phyloP scores from a whole-genome alignment of 2,888 invertebrate genomes.

The Malthinus flaveolus region DNA sequence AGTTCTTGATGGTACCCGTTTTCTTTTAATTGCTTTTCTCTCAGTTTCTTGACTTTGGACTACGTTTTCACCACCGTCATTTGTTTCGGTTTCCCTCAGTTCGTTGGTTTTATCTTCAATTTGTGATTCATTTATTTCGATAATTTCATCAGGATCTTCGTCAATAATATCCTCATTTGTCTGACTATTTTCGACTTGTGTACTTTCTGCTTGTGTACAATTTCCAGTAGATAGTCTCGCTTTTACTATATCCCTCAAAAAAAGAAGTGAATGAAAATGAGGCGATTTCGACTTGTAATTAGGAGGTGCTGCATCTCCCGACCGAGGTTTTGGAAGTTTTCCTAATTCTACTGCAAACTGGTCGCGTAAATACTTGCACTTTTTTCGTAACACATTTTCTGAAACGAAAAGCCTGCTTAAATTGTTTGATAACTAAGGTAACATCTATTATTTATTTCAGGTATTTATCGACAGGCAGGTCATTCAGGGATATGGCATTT shows the following conservation, averaged over 20 bases:
- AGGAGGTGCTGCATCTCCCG: background rate
- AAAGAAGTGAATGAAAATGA: background rate
- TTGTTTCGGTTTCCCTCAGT: no score
- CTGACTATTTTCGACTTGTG: no score
- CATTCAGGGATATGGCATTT: slow-evolving; percentile 14
- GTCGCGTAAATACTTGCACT: background rate
- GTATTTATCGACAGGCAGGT: slow-evolving; percentile 14
- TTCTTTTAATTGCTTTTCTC: no score
- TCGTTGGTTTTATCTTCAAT: no score
- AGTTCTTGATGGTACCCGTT: no score
- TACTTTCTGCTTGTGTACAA: background rate
- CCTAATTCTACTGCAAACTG: background rate
- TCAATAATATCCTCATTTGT: no score
- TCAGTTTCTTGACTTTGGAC: no score
- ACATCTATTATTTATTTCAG: slow-evolving; percentile 10
- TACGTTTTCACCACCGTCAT: no score
- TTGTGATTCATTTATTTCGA: no score
- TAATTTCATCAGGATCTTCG: no score
- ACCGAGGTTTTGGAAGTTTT: background rate
- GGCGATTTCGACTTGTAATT: background rate
- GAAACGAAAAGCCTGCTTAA: background rate
- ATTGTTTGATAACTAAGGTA: background rate
- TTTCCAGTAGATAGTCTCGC: background rate
- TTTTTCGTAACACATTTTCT: background rate
- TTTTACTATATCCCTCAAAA: slow-evolving; percentile 1